phyloP scores from a whole-genome alignment of 2,113 vertebrate species.

The Xiphorhynchus elegans region DNA sequence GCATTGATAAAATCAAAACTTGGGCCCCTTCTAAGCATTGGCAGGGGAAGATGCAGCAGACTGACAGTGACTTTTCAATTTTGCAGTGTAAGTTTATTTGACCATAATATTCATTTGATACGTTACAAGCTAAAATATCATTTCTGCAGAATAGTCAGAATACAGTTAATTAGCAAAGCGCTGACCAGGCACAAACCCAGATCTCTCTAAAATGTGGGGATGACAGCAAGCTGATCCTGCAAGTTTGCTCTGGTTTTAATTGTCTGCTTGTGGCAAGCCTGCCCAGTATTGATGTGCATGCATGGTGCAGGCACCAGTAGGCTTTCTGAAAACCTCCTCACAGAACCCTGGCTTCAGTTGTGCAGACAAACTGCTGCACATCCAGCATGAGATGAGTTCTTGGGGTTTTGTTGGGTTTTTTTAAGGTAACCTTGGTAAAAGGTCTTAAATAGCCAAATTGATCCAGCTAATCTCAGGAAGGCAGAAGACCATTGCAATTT shows the following conservation, averaged over 20 bases:
- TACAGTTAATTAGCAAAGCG: slow-evolving; percentile 63
- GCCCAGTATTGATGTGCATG: neutral
- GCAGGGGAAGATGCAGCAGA: neutral
- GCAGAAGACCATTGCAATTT: neutral
- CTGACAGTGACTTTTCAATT: neutral
- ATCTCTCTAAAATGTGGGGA: slow-evolving; percentile 3
- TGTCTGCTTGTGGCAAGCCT: slow-evolving; percentile 38
- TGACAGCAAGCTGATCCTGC: slow-evolving; percentile 64
- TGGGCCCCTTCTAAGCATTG: neutral
- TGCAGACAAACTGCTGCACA: neutral
- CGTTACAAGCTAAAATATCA: slow-evolving; percentile 27
- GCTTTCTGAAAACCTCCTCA: neutral
- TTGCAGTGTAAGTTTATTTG: slow-evolving; percentile 32
- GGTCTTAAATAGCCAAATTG: neutral
- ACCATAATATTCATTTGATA: neutral
- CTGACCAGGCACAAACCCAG: slow-evolving; percentile 53
- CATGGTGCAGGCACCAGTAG: neutral
- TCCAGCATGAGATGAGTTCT: neutral
- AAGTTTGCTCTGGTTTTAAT: slow-evolving; percentile 59
- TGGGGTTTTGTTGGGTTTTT: neutral
- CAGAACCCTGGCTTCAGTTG: neutral
- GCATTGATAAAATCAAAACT: neutral
- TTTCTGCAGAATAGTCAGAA: slow-evolving; percentile 64
- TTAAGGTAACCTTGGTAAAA: slow-evolving; percentile 21
- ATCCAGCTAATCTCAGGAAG: neutral